These are phyloP conservation scores for Rhamphomyia laevipes DNA, from an alignment of 2,888 invertebrate genomes.

Conservation along the genomic window DNA sequence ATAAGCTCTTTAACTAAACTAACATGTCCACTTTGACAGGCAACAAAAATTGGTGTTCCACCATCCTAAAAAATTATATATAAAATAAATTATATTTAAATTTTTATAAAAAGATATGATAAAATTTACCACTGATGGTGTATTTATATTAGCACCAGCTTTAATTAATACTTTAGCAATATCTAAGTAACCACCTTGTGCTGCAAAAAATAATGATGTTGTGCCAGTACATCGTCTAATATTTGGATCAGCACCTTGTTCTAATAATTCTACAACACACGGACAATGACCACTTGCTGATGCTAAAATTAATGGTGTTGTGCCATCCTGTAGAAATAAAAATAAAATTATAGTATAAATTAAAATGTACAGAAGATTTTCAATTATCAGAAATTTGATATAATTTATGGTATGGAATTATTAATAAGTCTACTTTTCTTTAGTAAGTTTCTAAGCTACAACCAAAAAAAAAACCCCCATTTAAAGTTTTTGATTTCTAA, in stretches of 20 bases:
- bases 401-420: too few relatives aligned
- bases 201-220: conserved; percentile 85
- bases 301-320: conserved; percentile 84
- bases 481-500: too few relatives aligned
- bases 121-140: conserved; percentile 58
- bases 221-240: conserved; percentile 83
- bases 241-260: conserved; percentile 84
- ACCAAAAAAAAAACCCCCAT: too few relatives aligned
- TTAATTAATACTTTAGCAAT: conserved; percentile 67
- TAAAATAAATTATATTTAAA: neutral
- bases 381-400: too few relatives aligned
- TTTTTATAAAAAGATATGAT: neutral
- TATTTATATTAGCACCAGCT: conserved; percentile 65
- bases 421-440: too few relatives aligned
- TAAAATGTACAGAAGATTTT: too few relatives aligned
- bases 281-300: conserved; percentile 83
- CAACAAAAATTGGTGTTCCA: conserved; percentile 84
- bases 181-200: conserved; percentile 83
- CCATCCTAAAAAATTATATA: conserved; percentile 57
- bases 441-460: too few relatives aligned
- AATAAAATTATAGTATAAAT: too few relatives aligned
- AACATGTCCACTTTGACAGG: conserved; percentile 83
- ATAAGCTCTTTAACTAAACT: conserved; percentile 78
- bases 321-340: conserved; percentile 63
- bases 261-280: conserved; percentile 74